These are phyloP conservation scores for Tamias sibiricus DNA, from an alignment of 2,113 vertebrate genomes.

Conservation along the genomic window DNA sequence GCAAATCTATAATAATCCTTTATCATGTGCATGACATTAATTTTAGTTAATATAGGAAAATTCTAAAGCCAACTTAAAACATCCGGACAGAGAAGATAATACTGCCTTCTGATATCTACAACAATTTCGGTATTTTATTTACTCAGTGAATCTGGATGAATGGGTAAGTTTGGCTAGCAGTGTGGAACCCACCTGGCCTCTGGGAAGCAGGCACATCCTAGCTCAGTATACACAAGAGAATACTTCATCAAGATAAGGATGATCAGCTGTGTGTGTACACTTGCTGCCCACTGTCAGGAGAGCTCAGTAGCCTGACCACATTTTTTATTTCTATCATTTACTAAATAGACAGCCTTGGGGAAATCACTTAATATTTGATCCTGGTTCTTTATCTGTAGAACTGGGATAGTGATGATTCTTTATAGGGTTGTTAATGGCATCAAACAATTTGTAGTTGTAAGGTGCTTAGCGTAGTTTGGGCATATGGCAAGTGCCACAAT, in stretches of 20 bases:
- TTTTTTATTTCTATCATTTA: background rate
- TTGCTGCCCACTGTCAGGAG: background rate
- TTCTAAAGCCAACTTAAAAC: constrained; percentile 32
- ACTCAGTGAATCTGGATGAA: background rate
- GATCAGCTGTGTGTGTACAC: background rate
- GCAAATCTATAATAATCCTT: constrained; percentile 14
- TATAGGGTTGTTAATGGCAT: background rate
- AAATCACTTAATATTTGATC: background rate
- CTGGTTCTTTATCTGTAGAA: background rate
- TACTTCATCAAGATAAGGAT: background rate
- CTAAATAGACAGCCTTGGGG: background rate
- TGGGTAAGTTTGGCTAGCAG: background rate
- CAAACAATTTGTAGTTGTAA: background rate
- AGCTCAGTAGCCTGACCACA: background rate
- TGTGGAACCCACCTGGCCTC: accelerated
- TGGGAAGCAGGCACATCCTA: background rate
- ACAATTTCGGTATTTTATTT: background rate
- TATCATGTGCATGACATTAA: constrained; percentile 19
- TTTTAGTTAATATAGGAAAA: constrained; percentile 43
- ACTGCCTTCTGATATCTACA: background rate
- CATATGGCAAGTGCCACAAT: background rate
- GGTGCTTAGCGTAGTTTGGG: background rate
- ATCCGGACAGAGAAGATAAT: background rate
- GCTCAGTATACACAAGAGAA: background rate
- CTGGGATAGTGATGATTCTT: background rate